A percentile compares a stretch with the other conserved stretches of the same genome.
phyloP scores from a whole-genome alignment of 2,797 vertebrate species.

The Labeo calbasu region DNA sequence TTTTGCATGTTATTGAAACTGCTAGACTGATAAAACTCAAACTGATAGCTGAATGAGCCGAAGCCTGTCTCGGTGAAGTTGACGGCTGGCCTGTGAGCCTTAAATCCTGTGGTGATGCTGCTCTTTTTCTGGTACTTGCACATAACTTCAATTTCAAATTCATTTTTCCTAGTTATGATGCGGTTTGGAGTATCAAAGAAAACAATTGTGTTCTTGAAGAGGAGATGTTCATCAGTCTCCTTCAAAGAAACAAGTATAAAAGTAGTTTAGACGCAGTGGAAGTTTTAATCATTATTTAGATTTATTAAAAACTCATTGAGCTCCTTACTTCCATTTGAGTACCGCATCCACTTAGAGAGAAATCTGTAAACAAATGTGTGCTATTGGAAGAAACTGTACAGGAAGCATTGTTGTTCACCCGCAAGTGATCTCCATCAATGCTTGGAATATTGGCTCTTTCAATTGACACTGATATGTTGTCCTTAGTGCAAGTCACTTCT shows the following conservation, averaged over 20 bases:
- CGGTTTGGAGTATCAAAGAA: constrained; percentile 41
- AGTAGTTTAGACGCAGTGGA: neutral
- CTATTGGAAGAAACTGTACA: constrained; percentile 55
- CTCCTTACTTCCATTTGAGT: constrained; percentile 61
- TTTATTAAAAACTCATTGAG: neutral
- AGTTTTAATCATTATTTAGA: neutral
- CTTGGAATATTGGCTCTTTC: constrained; percentile 46
- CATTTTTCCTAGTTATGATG: constrained; percentile 58
- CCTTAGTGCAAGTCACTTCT: constrained; percentile 59
- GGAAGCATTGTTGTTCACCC: constrained; percentile 45
- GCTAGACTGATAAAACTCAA: constrained; percentile 65
- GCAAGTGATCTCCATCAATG: constrained; percentile 56
- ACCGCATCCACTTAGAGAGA: constrained; percentile 64
- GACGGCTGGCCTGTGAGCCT: constrained; percentile 57
- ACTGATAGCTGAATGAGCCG: constrained; percentile 66
- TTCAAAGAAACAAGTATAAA: constrained; percentile 30
- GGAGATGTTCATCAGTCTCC: constrained; percentile 60
- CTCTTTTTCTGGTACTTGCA: constrained; percentile 61
- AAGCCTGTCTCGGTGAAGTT: constrained; percentile 63
- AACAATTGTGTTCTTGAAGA: constrained; percentile 64
- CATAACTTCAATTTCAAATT: constrained; percentile 55
- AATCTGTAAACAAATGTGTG: constrained; percentile 62
- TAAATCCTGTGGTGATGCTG: constrained; percentile 59
- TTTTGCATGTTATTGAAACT: constrained; percentile 39
- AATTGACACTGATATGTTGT: constrained; percentile 49